These are phyloP conservation scores for Trididemnum nubilum DNA, from an alignment of 23 tunicate genomes.

Conservation along the genomic window DNA sequence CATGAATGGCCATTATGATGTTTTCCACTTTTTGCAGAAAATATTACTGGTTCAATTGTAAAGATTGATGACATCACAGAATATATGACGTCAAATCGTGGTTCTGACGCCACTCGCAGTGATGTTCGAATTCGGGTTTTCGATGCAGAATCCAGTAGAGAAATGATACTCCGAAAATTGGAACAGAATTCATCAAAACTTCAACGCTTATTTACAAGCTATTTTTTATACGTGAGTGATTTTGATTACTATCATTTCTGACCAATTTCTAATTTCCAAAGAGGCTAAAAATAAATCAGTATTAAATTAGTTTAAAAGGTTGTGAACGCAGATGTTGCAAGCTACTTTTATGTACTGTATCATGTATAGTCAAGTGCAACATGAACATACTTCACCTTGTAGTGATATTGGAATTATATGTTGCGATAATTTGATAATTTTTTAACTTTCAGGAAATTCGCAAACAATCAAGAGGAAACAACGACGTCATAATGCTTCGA, in stretches of 20 bases:
- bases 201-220: conserved; percentile 16
- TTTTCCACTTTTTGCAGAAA: no score
- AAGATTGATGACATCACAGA: conserved; percentile 41
- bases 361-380: no score
- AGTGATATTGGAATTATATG: no score
- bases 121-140: conserved; percentile 66
- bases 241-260: no score
- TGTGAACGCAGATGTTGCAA: no score
- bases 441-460: conserved; percentile 12
- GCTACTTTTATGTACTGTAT: no score
- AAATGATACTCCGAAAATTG: conserved; percentile 22
- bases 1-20: no score
- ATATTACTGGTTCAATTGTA: conserved; percentile 44
- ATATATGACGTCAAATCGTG: conserved; percentile 26
- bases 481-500: conserved; percentile 36
- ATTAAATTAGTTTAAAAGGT: no score
- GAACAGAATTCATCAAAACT: conserved; percentile 3
- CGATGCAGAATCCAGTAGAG: conserved; percentile 17
- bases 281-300: no score
- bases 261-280: no score
- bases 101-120: conserved; percentile 54
- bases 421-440: no score
- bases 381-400: no score
- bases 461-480: neutral
- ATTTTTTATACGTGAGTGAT: conserved; percentile 35